phyloP scores from a whole-genome alignment of 2,888 invertebrate genomes.

The Acanthosoma haemorrhoidale region DNA sequence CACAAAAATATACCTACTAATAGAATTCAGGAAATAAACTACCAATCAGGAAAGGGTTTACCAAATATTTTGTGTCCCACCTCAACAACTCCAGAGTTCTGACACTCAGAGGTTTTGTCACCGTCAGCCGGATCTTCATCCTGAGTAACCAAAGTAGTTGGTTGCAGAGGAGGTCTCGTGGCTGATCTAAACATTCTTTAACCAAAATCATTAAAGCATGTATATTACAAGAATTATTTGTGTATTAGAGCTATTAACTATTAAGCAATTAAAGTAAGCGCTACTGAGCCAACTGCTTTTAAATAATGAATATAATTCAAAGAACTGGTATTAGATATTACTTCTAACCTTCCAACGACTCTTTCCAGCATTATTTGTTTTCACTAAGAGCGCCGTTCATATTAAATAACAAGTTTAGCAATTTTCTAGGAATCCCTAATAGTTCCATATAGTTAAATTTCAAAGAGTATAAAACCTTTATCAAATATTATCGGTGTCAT shows the following conservation, averaged over 20 bases:
- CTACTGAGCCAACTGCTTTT: too few relatives aligned
- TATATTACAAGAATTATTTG: too few relatives aligned
- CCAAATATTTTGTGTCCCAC: conserved; percentile 19
- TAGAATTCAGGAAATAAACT: neutral
- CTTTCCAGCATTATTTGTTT: conserved; percentile 38
- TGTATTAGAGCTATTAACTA: too few relatives aligned
- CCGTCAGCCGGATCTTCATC: neutral
- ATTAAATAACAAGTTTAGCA: neutral
- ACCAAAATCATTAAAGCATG: neutral
- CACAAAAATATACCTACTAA: neutral
- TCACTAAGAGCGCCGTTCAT: neutral
- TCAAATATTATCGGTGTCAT: too few relatives aligned
- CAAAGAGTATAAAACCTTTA: too few relatives aligned
- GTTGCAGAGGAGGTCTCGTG: conserved; percentile 32
- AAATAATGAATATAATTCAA: too few relatives aligned
- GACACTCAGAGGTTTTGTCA: neutral
- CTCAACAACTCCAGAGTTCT: conserved; percentile 36
- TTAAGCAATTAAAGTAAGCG: too few relatives aligned
- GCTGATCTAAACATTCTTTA: conserved; percentile 39
- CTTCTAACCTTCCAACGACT: conserved; percentile 38
- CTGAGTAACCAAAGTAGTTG: conserved; percentile 9
- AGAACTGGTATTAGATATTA: neutral
- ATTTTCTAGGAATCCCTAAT: neutral
- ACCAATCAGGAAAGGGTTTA: neutral
- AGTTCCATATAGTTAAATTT: too few relatives aligned